phyloP scores from a whole-genome alignment of 2,113 vertebrate genomes.

The Campylomormyrus numenius region DNA sequence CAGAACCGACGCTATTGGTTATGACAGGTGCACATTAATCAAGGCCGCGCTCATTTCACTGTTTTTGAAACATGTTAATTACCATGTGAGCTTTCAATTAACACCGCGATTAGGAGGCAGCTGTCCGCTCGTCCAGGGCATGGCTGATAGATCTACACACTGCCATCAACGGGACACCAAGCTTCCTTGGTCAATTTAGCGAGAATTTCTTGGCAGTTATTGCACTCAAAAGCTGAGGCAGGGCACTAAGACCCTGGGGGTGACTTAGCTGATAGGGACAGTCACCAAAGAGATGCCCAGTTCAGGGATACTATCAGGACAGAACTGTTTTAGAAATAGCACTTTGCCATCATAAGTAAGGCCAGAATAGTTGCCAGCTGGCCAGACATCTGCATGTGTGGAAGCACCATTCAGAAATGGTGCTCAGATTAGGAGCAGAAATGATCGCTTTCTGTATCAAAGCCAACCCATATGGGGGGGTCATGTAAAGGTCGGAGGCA shows the following conservation, averaged over 20 bases:
- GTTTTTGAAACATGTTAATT: conserved; percentile 44
- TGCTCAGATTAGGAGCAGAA: background rate
- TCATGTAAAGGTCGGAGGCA: background rate
- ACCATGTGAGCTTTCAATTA: conserved; percentile 42
- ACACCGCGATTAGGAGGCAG: conserved; percentile 26
- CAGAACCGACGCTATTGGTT: conserved; percentile 45
- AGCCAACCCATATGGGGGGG: background rate
- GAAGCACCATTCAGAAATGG: background rate
- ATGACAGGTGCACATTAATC: conserved; percentile 57
- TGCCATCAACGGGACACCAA: background rate
- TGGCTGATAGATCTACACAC: background rate
- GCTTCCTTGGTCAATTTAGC: background rate
- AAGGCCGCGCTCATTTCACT: conserved; percentile 32
- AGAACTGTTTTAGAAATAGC: background rate
- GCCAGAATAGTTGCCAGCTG: background rate
- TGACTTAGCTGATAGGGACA: background rate
- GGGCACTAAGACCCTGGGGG: background rate
- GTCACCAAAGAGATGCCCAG: background rate
- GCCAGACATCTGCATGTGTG: background rate
- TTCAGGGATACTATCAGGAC: background rate
- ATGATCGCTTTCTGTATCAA: background rate
- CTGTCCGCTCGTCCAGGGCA: background rate
- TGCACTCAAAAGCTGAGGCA: background rate
- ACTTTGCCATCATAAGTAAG: background rate
- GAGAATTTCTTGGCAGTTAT: background rate